phyloP scores from a whole-genome alignment of 2,888 invertebrate genomes.

The Caenorhabditis doughertyi region DNA sequence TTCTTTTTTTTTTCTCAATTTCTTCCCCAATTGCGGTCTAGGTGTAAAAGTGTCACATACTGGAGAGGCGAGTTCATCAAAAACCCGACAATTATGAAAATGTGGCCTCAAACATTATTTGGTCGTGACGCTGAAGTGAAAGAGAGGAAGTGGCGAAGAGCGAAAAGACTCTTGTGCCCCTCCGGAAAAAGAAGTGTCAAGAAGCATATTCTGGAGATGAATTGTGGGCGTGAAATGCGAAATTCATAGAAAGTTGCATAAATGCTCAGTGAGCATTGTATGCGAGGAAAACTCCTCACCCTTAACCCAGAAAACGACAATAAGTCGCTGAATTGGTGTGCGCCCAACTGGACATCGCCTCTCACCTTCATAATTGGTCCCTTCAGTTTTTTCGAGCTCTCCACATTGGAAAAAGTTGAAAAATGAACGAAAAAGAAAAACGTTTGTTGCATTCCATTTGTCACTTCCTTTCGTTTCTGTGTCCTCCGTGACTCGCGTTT shows the following conservation, averaged over 20 bases:
- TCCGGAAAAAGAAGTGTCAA: constrained; percentile 53
- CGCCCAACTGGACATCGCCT: constrained; percentile 61
- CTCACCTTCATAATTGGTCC: constrained; percentile 60
- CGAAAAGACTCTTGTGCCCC: constrained; percentile 20
- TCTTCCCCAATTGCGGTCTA: constrained; percentile 19
- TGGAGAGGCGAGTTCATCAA: constrained; percentile 26
- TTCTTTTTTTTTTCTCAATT: constrained; percentile 11
- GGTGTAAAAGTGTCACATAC: constrained; percentile 38
- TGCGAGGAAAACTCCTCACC: constrained; percentile 6
- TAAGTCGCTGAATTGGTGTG: constrained; percentile 63
- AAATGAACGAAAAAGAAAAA: constrained; percentile 28
- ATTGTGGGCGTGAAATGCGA: constrained; percentile 67
- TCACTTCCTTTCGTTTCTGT: constrained; percentile 45
- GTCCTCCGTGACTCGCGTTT: constrained; percentile 39
- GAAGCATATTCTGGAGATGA: constrained; percentile 63
- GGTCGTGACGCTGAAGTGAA: constrained; percentile 4
- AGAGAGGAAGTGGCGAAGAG: background rate
- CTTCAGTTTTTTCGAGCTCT: constrained; percentile 34
- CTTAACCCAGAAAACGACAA: constrained; percentile 43
- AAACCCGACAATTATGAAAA: constrained; percentile 51
- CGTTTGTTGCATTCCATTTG: constrained; percentile 59
- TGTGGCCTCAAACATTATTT: constrained; percentile 49
- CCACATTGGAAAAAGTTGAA: constrained; percentile 13
- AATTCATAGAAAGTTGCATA: constrained; percentile 70
- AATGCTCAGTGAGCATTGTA: constrained; percentile 64